A percentile compares a stretch with the other conserved stretches of the same genome.
Evolutionary conservation across 2,888 invertebrate species (phyloP).

Genomic region (Lepidochrysops patricia): DNA sequence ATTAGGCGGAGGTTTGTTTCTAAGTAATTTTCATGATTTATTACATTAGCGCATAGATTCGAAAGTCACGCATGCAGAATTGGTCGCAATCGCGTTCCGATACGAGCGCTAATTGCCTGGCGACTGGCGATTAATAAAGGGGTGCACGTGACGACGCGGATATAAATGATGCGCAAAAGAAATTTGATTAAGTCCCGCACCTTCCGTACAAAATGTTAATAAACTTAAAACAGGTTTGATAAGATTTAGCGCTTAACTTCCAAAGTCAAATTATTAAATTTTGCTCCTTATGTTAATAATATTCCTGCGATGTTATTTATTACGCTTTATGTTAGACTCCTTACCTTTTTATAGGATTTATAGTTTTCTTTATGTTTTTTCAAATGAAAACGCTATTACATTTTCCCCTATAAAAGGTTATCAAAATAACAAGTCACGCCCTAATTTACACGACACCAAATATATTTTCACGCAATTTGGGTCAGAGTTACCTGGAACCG

Average conservation of each 20-base stretch:
- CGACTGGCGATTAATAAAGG: constrained; percentile 29
- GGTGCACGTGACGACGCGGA: constrained; percentile 27
- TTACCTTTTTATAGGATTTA: not conserved
- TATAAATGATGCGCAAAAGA: constrained; percentile 27
- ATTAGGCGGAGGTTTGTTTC: constrained; percentile 55
- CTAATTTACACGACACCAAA: not conserved
- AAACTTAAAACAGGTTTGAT: not conserved
- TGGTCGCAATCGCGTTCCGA: constrained; percentile 20
- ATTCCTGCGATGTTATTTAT: not conserved
- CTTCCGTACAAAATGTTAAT: constrained; percentile 2
- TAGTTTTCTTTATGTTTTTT: not conserved
- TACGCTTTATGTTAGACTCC: not conserved
- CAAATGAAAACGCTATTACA: no score
- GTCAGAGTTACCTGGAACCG: not conserved
- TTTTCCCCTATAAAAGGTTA: no score
- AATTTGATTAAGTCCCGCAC: constrained; percentile 21
- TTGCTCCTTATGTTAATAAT: not conserved
- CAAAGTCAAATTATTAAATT: not conserved
- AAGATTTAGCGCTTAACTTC: constrained; percentile 1
- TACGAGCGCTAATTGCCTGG: constrained; percentile 22
- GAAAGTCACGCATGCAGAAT: constrained; percentile 25
- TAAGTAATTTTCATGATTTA: constrained; percentile 65
- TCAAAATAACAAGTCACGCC: not conserved
- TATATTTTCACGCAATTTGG: not conserved
- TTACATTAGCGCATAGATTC: constrained; percentile 28